Conservation (phyloP, 37 sponge, comb jelly and placozoan species). For the Aplysina aerophoba region DNA sequence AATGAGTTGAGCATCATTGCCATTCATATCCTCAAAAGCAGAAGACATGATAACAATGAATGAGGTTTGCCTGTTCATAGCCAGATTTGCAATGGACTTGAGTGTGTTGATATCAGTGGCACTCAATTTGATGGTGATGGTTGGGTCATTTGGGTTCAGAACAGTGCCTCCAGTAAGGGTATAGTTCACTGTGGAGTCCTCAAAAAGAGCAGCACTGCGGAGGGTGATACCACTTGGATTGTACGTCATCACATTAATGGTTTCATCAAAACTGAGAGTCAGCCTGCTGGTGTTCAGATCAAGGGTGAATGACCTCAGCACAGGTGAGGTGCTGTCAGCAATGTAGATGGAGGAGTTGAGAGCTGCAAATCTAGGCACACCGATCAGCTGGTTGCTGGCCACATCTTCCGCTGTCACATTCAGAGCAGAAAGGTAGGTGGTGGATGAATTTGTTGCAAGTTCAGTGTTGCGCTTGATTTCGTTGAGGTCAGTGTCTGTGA, state of each 20-base stretch:
- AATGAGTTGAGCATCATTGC: conserved; percentile 49
- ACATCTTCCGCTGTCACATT: conserved; percentile 63
- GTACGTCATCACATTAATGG: conserved; percentile 63
- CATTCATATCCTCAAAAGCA: conserved; percentile 73
- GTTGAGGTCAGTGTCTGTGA: conserved; percentile 68
- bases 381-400: conserved; percentile 59
- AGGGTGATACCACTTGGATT: conserved; percentile 52
- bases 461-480: conserved; percentile 69
- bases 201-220: conserved; percentile 44
- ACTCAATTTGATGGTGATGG: conserved; percentile 58
- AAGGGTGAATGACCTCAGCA: conserved; percentile 52
- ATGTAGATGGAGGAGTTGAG: background rate
- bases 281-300: conserved; percentile 76
- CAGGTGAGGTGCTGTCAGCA: conserved; percentile 63
- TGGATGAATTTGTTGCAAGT: conserved; percentile 53
- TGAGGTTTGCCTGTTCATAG: conserved; percentile 50
- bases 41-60: conserved; percentile 45
- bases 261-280: conserved; percentile 77
- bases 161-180: conserved; percentile 75
- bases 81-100: conserved; percentile 59
- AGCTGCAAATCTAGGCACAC: conserved; percentile 38
- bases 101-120: conserved; percentile 73
- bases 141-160: conserved; percentile 38
- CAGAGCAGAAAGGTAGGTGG: conserved; percentile 59
- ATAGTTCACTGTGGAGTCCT: conserved; percentile 31